Evolutionary conservation across 35 echinoderm and acorn worm genomes (phyloP).

Genomic region (Nesometra sesokonis): DNA sequence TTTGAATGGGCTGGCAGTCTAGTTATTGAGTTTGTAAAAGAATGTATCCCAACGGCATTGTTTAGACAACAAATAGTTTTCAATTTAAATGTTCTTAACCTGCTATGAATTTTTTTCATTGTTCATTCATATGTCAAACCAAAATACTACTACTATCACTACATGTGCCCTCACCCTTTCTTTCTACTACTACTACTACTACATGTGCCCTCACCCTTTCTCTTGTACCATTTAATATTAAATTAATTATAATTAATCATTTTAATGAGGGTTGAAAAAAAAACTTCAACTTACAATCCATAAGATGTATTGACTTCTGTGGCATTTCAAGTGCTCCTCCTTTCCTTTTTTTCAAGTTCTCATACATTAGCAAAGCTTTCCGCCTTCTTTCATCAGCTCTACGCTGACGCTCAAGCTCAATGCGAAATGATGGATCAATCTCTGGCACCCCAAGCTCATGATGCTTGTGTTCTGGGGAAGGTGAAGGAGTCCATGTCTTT

Average conservation of each 20-base stretch:
- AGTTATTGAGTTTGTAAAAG: background rate
- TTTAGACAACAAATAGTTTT: background rate
- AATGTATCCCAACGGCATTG: background rate
- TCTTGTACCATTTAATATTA: too few relatives aligned
- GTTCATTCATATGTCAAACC: too few relatives aligned
- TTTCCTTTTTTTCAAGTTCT: slow-evolving; percentile 48
- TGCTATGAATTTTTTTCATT: too few relatives aligned
- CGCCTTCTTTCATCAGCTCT: slow-evolving; percentile 51
- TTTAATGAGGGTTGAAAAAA: too few relatives aligned
- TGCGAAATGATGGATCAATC: slow-evolving; percentile 38
- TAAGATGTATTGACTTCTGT: background rate
- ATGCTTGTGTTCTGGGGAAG: slow-evolving; percentile 1
- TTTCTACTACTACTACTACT: too few relatives aligned
- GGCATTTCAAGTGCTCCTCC: background rate
- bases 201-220: too few relatives aligned
- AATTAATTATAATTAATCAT: too few relatives aligned
- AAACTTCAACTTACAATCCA: slow-evolving; percentile 36
- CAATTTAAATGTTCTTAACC: background rate
- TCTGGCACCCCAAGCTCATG: slow-evolving; percentile 24
- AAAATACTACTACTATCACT: too few relatives aligned
- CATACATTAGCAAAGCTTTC: slow-evolving; percentile 62
- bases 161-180: too few relatives aligned
- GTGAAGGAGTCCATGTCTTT: slow-evolving; percentile 1
- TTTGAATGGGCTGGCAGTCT: too few relatives aligned
- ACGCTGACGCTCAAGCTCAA: slow-evolving; percentile 50